Base-by-base conservation (phyloP, 1,140 invertebrate genomes). In the Trachymyrmex septentrionalis region DNA sequence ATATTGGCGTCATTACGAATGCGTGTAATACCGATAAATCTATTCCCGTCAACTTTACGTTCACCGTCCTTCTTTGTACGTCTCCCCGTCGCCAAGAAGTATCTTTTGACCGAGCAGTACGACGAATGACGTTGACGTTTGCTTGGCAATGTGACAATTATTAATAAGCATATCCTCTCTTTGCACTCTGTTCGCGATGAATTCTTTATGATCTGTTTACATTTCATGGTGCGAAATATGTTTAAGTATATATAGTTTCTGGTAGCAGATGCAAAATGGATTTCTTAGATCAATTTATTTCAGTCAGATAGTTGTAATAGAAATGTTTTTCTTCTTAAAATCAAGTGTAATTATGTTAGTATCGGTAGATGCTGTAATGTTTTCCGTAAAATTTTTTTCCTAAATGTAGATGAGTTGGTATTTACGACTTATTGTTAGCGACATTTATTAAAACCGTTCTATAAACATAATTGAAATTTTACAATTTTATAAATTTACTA, bases 71-170 rank as follows among this genome's bases (percentile, higher is more conserved):
- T 89, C 71, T 72, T 85, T 71, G 24, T n/a, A 34, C 50, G 10
- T 24, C 34, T 73, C 57, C 76, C 67, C 81, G 59, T 64, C 69
- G 63, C 44, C 34, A 44, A 55, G 53, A 75, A 75, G 61, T 64
- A 50, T 75, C 63, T 55, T 48, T 55, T 53, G 34, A 64, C 21
- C 9, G 21, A 69, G 55, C 53, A 34, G 24, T 6, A 12, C 72
- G 80, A 85, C 67, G 80, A 87, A 59, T 48, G 64, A 88, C 75
- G 88, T 55, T 86, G 77, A 86, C 66, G 50, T 55, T 38, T 4
- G 57, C 24, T 61, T 86, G 86, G 75, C 86, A 90, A n/a, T 63
- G 76, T 88, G 86, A 84, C 89, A 88, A 86, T 66, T 53, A 91
- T 90, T 81, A 73, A 88, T 76, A 57, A 75, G 48, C 57, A 21